Base-by-base conservation (phyloP, 1,140 invertebrate genomes). In the Cheumatopsyche charites region DNA sequence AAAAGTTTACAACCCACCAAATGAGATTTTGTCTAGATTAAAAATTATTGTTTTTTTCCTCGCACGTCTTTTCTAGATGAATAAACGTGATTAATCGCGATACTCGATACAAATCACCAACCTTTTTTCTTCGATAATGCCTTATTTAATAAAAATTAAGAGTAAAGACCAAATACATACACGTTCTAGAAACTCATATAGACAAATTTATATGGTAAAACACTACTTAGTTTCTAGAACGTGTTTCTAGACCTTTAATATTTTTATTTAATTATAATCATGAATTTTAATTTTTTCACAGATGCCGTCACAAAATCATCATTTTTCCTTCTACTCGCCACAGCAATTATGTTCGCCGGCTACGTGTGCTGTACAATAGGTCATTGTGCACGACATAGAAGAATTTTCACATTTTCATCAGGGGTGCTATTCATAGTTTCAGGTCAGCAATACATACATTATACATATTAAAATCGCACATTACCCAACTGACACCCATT, bases 401-500 rank as follows among this genome's bases (percentile, higher is more conserved):
- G 87, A 70, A 82, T 91, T 43, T 90, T 87, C 79, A 90, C 88
- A 1, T 91, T 92, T 79, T 85, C 90, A 66, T 88, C 89, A 19
- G 90, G 90, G 41, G 88, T 91, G 23, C 81, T 90, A 26, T 91
- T 91, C 80, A 91, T 91, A 75, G 84, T 91, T 77, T 89, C 90
- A 82, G 90, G 88, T 88, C 80, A 78, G 73, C 71, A n/a, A n/a
- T n/a, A n/a, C n/a, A 5, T 23, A 36, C 55, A 15, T 17, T 49
- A 13, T 67, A 11, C 49, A 21, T 25, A 41, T 42, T 58, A 58
- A 41, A 6, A 17, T 3, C 3, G 9, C 15, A 26, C 47, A 41
- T 36, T 29, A 58, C 19, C 43, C 3, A 1, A 29, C n/a, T n/a
- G n/a, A n/a, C n/a, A n/a, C n/a, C n/a, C n/a, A 19, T 52, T 19